Conservation (phyloP, 2,888 invertebrate genomes). For the Cinara cedri region DNA sequence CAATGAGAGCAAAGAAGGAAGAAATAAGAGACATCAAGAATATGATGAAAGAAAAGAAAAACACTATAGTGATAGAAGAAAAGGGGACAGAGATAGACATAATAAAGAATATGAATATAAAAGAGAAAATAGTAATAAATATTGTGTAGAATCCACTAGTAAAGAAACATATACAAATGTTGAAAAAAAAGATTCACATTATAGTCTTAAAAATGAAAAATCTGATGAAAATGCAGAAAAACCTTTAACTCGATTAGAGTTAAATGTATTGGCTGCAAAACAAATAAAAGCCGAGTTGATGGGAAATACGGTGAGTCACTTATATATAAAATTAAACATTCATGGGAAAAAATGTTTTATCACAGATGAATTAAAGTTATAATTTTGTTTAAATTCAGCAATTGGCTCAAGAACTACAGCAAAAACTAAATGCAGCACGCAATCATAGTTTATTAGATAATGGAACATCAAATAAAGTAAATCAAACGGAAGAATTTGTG, state of each 20-base stretch:
- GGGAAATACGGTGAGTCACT: constrained; percentile 72
- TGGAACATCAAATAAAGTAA: constrained; percentile 59
- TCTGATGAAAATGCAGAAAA: constrained; percentile 46
- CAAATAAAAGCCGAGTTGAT: constrained; percentile 93
- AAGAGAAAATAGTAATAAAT: constrained; percentile 10
- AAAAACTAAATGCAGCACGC: constrained; percentile 75
- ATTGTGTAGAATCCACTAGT: not conserved
- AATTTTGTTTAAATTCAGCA: constrained; percentile 61
- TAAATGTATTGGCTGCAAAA: constrained; percentile 89
- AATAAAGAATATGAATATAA: constrained; percentile 7
- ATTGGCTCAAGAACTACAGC: constrained; percentile 74
- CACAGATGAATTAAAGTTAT: too few species aligned
- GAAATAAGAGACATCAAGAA: too few species aligned
- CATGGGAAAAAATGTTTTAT: too few species aligned
- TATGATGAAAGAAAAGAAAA: not conserved
- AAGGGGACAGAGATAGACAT: not conserved
- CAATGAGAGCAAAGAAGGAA: not conserved
- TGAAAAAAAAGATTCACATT: not conserved
- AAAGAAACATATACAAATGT: not conserved
- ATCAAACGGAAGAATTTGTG: constrained; percentile 66
- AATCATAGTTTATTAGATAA: constrained; percentile 60
- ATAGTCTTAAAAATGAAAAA: constrained; percentile 46
- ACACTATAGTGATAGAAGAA: constrained; percentile 4
- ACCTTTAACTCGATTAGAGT: constrained; percentile 77
- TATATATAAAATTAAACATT: not conserved